Evolutionary conservation across 2,113 vertebrate species (phyloP), one percentile per base, ranked within the genome.

Genomic region (Oreocharis arfaki): DNA sequence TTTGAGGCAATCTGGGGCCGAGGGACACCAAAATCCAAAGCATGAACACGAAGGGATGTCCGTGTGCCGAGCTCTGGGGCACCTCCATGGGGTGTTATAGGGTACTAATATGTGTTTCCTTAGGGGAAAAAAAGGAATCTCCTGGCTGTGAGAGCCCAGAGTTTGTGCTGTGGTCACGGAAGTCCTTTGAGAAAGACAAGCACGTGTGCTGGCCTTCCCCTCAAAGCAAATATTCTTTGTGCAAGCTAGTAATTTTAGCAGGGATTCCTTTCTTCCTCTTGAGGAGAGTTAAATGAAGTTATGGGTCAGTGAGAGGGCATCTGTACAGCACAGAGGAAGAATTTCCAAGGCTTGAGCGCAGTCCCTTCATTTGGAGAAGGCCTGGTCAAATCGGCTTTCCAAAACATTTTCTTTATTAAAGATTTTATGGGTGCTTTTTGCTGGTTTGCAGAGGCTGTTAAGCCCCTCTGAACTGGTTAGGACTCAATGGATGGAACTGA

Each of bases 261-360:
- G 49, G 83, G 86, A 96, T 96, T 96, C 84, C 81, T 90, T 95
- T 92, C 89, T 92, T 96, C 86, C 96, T 95, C 92, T 73, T 83
- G 93, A 97, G 95, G 73, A 92, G 91, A 92, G 83, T 95, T 90
- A 90, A 95, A 92, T 88, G 83, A 89, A 96, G 94, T 90, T 97
- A 55, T 84, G 68, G 95, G 94, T 97, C 95, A 95, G 86, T 32
- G 80, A 89, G 91, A 92, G 93, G 87, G 91, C 87, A 95, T 67
- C 80, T 90, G 60, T 71, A 55, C 35, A 93, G 55, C 14, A 37
- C 7, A 70, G 65, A 85, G 53, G 84, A 88, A 87, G 60, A 67
- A 63, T 83, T 95, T 97, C 83, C 52, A 84, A 77, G 68, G 33
- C 52, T 78, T 71, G 55, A 80, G 55, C 13, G 10, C 52, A 87